Conservation (phyloP, 2,888 invertebrate genomes). For the Cerceris ruficornis region DNA sequence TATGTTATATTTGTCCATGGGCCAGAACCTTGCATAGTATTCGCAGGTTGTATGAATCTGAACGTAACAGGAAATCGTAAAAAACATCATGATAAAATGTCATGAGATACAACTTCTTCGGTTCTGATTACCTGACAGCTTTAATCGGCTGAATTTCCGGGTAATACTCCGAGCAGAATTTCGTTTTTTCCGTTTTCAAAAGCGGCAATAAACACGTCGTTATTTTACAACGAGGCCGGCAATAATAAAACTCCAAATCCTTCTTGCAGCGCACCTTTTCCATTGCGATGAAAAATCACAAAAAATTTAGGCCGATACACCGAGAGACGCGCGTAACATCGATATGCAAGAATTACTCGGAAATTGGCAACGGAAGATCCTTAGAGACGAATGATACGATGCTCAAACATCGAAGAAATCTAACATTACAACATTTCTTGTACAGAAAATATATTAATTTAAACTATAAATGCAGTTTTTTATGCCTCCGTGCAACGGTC, state of each 20-base stretch:
- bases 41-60: conserved; percentile 46
- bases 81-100: neutral
- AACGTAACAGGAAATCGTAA: neutral
- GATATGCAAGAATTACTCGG: neutral
- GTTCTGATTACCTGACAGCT: conserved; percentile 39
- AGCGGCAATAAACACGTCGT: conserved; percentile 45
- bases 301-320: neutral
- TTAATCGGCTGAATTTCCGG: conserved; percentile 43
- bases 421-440: too few relatives aligned
- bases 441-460: too few relatives aligned
- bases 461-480: too few relatives aligned
- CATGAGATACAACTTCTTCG: neutral
- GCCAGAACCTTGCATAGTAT: conserved; percentile 22
- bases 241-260: neutral
- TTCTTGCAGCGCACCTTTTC: conserved; percentile 13
- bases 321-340: neutral
- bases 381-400: too few relatives aligned
- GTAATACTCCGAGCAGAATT: conserved; percentile 43
- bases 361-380: neutral
- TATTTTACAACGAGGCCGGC: conserved; percentile 24
- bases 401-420: too few relatives aligned
- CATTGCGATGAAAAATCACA: conserved; percentile 3
- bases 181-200: conserved; percentile 28
- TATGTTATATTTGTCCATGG: conserved; percentile 51
- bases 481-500: neutral